These are phyloP conservation scores for Netelia fuscicornis DNA, from an alignment of 2,888 invertebrate genomes.

Conservation along the genomic window DNA sequence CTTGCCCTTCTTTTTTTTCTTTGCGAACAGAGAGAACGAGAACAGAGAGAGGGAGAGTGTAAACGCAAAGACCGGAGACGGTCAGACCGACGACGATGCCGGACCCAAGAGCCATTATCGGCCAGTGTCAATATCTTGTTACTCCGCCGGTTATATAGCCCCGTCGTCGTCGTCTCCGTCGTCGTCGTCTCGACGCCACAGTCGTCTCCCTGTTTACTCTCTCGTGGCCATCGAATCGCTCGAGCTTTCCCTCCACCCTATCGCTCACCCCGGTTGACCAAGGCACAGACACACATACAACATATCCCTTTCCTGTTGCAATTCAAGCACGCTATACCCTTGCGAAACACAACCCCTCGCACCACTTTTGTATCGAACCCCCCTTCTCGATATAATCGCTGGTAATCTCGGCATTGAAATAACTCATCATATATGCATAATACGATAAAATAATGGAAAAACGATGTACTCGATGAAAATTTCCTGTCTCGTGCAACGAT, in stretches of 20 bases:
- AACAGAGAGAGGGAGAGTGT: constrained; percentile 1
- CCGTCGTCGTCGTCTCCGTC: constrained; percentile 61
- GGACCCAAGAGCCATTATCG: constrained; percentile 79
- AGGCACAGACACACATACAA: constrained; percentile 28
- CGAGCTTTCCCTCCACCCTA: constrained; percentile 55
- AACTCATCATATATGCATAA: constrained; percentile 13
- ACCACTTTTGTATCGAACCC: constrained; percentile 54
- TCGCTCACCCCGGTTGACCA: constrained; percentile 32
- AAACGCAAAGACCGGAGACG: constrained; percentile 57
- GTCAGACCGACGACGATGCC: constrained; percentile 71
- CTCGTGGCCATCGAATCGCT: constrained; percentile 71
- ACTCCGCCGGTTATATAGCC: constrained; percentile 75
- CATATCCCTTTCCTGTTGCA: constrained; percentile 34
- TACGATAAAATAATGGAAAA: constrained; percentile 34
- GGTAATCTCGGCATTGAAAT: constrained; percentile 48
- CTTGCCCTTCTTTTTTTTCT: constrained; percentile 34
- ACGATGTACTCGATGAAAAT: constrained; percentile 43
- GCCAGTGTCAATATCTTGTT: constrained; percentile 82
- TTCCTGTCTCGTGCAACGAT: constrained; percentile 21
- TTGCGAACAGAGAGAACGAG: constrained; percentile 11
- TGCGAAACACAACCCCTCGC: constrained; percentile 25
- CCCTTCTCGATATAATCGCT: constrained; percentile 46
- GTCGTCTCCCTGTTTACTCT: constrained; percentile 80
- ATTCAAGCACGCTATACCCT: constrained; percentile 43
- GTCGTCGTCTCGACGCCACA: constrained; percentile 73